Conservation (phyloP, 2,113 vertebrate genomes). For the Microcebus griseorufus region DNA sequence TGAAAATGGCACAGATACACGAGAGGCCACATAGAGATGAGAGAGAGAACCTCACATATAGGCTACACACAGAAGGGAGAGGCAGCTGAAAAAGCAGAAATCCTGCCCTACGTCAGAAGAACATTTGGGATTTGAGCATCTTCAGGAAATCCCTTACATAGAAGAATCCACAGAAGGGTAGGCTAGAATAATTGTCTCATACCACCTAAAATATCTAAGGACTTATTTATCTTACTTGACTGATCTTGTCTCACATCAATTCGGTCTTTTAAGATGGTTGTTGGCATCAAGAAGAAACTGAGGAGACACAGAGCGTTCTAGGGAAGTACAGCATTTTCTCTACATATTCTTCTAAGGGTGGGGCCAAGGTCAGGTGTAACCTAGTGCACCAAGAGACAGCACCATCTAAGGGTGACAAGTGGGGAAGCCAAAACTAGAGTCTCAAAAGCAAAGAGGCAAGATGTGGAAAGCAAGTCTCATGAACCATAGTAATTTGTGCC, state of each 20-base stretch:
- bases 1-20: not conserved
- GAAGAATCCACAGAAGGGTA: not conserved
- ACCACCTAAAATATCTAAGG: not conserved
- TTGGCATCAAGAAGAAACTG: not conserved
- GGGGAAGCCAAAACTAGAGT: not conserved
- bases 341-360: not conserved
- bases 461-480: not conserved
- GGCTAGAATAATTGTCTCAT: not conserved
- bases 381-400: not conserved
- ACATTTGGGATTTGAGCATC: not conserved
- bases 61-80: not conserved
- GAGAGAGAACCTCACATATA: not conserved
- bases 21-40: not conserved
- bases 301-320: not conserved
- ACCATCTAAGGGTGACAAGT: not conserved
- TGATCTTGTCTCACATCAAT: not conserved
- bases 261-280: not conserved
- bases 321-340: not conserved
- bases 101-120: not conserved
- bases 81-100: not conserved
- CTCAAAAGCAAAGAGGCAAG: not conserved
- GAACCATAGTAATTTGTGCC: not conserved
- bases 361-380: not conserved
- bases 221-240: not conserved
- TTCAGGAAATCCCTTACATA: not conserved